These are phyloP conservation scores for Oncopodura yosiiana DNA, from an alignment of 1,140 invertebrate genomes.

Conservation along the genomic window DNA sequence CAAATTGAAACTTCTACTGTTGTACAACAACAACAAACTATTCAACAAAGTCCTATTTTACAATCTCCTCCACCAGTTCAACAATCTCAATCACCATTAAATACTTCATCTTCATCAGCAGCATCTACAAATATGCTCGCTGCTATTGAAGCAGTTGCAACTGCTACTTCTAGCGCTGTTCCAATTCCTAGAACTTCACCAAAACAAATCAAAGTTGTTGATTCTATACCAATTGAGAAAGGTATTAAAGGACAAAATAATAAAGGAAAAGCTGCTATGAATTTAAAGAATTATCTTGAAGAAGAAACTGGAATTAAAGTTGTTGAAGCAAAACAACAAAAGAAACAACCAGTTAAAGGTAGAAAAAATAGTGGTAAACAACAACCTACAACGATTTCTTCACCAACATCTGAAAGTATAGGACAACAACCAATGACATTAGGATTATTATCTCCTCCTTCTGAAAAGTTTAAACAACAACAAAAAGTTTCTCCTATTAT, in stretches of 20 bases:
- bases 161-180: background rate
- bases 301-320: too few relatives aligned
- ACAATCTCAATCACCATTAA: background rate
- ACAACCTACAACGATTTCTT: background rate
- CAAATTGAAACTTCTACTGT: background rate
- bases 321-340: too few relatives aligned
- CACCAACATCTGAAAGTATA: too few relatives aligned
- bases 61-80: background rate
- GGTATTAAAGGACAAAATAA: background rate
- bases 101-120: background rate
- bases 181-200: background rate
- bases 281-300: background rate
- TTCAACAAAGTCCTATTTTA: background rate
- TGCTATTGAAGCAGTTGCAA: background rate
- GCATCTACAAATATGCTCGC: background rate
- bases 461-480: background rate
- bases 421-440: too few relatives aligned
- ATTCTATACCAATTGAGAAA: background rate
- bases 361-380: conserved; percentile 4
- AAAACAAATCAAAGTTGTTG: background rate
- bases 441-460: background rate
- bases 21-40: too few relatives aligned
- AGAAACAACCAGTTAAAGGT: background rate
- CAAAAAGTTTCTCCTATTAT: too few relatives aligned
- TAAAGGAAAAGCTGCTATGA: background rate